Conservation (phyloP, 2,888 invertebrate species). For the Siphonodentalium dalli region DNA sequence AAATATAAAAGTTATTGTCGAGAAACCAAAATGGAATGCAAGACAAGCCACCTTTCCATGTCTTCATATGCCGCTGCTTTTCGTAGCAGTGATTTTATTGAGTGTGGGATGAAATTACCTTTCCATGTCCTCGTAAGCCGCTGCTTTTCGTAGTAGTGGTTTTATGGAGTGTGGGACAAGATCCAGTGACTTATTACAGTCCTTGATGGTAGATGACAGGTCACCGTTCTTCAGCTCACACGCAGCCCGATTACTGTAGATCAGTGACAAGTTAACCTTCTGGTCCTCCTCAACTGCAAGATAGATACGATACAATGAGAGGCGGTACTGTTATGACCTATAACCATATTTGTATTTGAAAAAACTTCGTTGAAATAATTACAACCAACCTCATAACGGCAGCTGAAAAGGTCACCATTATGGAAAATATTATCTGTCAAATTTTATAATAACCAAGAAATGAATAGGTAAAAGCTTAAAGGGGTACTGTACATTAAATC, state of each 20-base stretch:
- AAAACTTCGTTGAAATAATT: too few species aligned
- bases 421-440: too few species aligned
- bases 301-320: neutral
- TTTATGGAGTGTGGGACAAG: conserved; percentile 54
- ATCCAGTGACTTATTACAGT: conserved; percentile 53
- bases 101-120: conserved; percentile 39
- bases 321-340: neutral
- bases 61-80: neutral
- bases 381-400: too few species aligned
- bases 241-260: conserved; percentile 61
- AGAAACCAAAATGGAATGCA: too few species aligned
- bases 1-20: too few species aligned
- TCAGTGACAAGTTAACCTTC: conserved; percentile 47
- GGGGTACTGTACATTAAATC: too few species aligned
- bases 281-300: conserved; percentile 31
- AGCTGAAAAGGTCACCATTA: too few species aligned
- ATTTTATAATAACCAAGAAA: too few species aligned
- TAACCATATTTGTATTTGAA: too few species aligned
- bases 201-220: conserved; percentile 49
- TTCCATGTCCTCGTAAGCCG: conserved; percentile 60
- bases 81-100: neutral
- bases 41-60: neutral
- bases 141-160: conserved; percentile 57
- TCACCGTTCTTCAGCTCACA: conserved; percentile 61
- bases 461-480: too few species aligned